Conservation (phyloP, 2,113 vertebrate genomes). For the Corythaeola cristata region DNA sequence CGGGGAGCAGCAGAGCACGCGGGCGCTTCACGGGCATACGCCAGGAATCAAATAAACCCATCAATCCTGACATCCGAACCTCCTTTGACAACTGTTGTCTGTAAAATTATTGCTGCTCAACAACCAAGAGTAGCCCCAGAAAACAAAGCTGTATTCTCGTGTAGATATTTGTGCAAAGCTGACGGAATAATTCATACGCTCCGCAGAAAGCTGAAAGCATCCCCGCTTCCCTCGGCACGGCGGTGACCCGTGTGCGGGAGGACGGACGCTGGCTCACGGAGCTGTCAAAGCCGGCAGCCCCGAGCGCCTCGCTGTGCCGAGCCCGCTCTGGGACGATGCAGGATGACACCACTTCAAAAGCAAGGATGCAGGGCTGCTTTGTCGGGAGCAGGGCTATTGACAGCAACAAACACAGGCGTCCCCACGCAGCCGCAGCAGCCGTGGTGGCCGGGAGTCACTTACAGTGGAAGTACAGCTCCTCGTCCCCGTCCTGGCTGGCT, state of each 20-base stretch:
- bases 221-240: not conserved
- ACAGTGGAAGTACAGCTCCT: constrained; percentile 93
- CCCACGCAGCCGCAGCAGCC: rapidly evolving
- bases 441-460: constrained; percentile 35
- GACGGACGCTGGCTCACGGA: not conserved
- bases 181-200: not conserved
- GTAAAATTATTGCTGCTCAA: constrained; percentile 26
- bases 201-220: not conserved
- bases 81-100: constrained; percentile 35
- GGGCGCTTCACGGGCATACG: not conserved
- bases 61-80: not conserved
- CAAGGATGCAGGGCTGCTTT: not conserved
- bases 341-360: not conserved
- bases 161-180: not conserved
- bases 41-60: constrained; percentile 36
- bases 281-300: not conserved
- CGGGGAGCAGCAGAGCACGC: not conserved
- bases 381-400: not conserved
- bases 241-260: not conserved
- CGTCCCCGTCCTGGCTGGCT: constrained; percentile 89
- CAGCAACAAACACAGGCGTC: not conserved
- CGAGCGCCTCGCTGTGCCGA: not conserved
- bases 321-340: not conserved
- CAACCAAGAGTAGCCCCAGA: constrained; percentile 22
- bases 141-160: not conserved